These are phyloP conservation scores for Emydoidea blandingii DNA, from an alignment of 2,797 vertebrate genomes.

Conservation along the genomic window DNA sequence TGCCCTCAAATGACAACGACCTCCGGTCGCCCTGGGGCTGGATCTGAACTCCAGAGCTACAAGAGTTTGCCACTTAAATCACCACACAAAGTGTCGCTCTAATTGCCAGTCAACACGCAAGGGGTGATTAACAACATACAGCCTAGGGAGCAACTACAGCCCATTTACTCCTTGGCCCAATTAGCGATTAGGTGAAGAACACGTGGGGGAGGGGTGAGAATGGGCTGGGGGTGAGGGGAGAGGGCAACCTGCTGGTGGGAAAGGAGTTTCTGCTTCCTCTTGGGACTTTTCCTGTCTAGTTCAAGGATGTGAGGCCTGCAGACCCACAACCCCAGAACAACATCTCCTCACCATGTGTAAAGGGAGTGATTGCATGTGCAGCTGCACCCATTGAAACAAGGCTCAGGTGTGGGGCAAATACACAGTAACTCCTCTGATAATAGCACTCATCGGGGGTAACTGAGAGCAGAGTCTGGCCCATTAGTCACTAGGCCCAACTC, in stretches of 20 bases:
- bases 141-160: background rate
- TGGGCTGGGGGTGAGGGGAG: background rate
- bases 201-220: background rate
- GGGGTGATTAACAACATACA: background rate
- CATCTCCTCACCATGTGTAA: background rate
- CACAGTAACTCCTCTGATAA: constrained; percentile 33
- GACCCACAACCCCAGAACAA: background rate
- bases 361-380: background rate
- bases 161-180: constrained; percentile 27
- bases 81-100: background rate
- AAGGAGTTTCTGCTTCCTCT: background rate
- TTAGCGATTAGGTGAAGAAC: constrained; percentile 9
- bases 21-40: background rate
- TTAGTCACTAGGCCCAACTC: constrained; percentile 63
- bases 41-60: background rate
- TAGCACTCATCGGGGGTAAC: constrained; percentile 19
- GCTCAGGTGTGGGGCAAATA: constrained; percentile 31
- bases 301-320: background rate
- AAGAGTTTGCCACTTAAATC: constrained; percentile 8
- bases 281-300: constrained; percentile 38
- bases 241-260: constrained; percentile 48
- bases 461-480: constrained; percentile 8
- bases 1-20: background rate
- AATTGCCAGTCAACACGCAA: background rate
- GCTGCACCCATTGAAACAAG: background rate